Percentiles rank a stretch among this genome's conserved stretches.
phyloP scores from a whole-genome alignment of 1,140 invertebrate genomes.

The Holotrichia oblita region DNA sequence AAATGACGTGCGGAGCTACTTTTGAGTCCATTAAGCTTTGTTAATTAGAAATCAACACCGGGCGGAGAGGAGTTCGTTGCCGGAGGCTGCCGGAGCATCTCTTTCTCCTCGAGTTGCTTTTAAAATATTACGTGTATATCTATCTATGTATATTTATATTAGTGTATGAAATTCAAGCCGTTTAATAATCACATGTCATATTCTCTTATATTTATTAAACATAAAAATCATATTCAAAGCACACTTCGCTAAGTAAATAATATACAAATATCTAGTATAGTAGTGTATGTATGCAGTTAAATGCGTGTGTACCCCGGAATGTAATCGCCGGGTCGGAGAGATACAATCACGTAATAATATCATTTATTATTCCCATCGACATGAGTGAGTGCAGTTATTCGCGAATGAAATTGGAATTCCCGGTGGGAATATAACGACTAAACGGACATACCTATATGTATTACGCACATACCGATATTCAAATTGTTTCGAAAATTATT shows the following conservation, averaged over 20 bases:
- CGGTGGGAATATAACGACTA: constrained; percentile 16
- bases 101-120: background rate
- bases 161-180: too few relatives aligned
- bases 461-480: background rate
- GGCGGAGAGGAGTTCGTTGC: background rate
- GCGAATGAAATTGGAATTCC: constrained; percentile 28
- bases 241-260: background rate
- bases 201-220: too few relatives aligned
- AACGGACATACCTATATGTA: background rate
- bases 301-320: background rate
- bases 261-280: background rate
- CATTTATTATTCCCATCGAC: constrained; percentile 32
- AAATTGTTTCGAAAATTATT: constrained; percentile 4
- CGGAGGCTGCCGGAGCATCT: background rate
- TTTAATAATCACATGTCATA: too few relatives aligned
- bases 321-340: background rate
- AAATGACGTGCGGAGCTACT: constrained; percentile 43
- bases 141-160: too few relatives aligned
- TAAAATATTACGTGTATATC: too few relatives aligned
- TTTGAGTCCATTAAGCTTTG: constrained; percentile 43
- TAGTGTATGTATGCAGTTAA: too few relatives aligned
- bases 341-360: constrained; percentile 35
- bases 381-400: constrained; percentile 25
- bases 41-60: constrained; percentile 46
- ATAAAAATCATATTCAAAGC: background rate